phyloP scores from a whole-genome alignment of 2,113 vertebrate species.

The Ameiurus melas region DNA sequence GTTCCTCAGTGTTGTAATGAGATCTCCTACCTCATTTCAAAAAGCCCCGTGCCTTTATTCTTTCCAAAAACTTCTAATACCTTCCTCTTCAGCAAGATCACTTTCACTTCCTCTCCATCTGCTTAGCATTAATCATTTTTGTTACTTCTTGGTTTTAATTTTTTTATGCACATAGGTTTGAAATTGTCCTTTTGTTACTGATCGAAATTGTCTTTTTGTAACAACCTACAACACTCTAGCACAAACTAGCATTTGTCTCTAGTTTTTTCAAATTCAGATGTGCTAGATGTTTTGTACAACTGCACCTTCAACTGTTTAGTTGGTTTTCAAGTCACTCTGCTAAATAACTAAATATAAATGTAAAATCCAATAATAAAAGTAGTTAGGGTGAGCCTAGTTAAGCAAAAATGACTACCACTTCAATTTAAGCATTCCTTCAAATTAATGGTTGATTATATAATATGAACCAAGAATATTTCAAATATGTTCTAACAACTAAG shows the following conservation, averaged over 20 bases:
- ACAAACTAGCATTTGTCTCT: background rate
- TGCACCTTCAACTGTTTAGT: background rate
- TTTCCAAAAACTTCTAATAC: background rate
- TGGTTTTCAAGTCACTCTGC: background rate
- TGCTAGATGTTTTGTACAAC: background rate
- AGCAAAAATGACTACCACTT: background rate
- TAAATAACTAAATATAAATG: background rate
- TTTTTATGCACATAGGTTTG: background rate
- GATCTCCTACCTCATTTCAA: background rate
- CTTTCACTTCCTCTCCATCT: background rate
- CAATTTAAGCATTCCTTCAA: background rate
- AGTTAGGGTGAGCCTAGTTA: background rate
- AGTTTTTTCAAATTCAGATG: background rate
- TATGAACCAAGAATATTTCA: background rate
- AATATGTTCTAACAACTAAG: background rate
- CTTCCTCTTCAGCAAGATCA: background rate
- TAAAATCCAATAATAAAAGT: background rate
- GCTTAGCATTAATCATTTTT: background rate
- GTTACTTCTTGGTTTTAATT: background rate
- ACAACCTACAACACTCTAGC: background rate
- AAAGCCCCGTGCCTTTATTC: background rate
- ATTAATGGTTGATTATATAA: background rate
- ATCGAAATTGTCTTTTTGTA: background rate
- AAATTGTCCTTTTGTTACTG: background rate
- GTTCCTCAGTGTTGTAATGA: background rate